These are phyloP conservation scores for Lasioglossum pauxillum DNA, from an alignment of 2,888 invertebrate species.

Conservation along the genomic window DNA sequence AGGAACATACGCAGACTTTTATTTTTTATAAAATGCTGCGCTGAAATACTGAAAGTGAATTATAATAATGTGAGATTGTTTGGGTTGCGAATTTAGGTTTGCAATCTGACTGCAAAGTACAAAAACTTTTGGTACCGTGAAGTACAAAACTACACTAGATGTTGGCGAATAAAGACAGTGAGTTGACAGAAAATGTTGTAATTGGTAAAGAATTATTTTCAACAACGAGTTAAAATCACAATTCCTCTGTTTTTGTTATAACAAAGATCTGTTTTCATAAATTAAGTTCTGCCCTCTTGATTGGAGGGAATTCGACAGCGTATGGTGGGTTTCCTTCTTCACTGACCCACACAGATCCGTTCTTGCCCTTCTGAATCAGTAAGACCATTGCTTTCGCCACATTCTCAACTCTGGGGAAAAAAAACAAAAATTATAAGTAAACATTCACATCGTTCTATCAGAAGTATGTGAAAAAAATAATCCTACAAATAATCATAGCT, in stretches of 20 bases:
- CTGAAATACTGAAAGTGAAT: too few relatives aligned
- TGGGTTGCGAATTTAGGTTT: too few relatives aligned
- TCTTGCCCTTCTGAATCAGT: neutral
- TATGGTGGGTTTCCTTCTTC: neutral
- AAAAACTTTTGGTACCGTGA: too few relatives aligned
- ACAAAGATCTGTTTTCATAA: neutral
- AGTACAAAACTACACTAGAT: too few relatives aligned
- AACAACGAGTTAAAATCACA: too few relatives aligned
- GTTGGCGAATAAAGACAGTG: neutral
- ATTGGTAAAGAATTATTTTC: neutral
- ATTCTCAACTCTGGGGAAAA: neutral
- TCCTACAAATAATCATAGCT: neutral
- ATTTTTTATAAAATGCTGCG: too few relatives aligned
- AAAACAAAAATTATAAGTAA: neutral
- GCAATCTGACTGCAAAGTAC: too few relatives aligned
- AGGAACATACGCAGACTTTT: too few relatives aligned
- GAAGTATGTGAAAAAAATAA: neutral
- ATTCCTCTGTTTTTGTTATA: neutral
- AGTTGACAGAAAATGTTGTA: neutral
- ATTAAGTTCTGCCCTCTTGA: neutral
- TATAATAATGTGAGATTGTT: too few relatives aligned
- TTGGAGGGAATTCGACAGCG: neutral
- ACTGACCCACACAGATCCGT: neutral
- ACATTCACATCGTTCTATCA: neutral
- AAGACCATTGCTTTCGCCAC: neutral